These are phyloP conservation scores for Macrobrachium rosenbergii DNA, from an alignment of 1,140 invertebrate species.

Conservation along the genomic window DNA sequence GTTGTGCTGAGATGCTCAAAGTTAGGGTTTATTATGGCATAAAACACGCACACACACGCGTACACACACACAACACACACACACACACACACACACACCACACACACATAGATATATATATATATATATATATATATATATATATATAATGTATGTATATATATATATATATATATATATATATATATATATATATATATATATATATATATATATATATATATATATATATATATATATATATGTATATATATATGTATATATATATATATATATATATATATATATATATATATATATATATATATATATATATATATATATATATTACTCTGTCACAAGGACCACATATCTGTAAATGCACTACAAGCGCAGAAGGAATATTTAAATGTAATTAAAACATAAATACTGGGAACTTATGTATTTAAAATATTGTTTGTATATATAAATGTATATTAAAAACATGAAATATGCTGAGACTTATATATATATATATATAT, in stretches of 20 bases:
- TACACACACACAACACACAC: not conserved
- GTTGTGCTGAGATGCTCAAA: no score
- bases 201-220: not conserved
- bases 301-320: not conserved
- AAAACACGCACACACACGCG: no score
- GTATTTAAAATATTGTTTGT: no score
- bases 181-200: not conserved
- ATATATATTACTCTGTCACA: not conserved
- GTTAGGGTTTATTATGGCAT: no score
- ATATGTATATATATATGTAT: not conserved
- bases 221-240: not conserved
- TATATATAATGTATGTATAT: not conserved
- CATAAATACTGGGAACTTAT: no score
- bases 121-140: not conserved
- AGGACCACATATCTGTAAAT: no score
- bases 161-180: not conserved
- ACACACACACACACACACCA: not conserved
- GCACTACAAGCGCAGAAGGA: no score
- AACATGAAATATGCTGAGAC: no score
- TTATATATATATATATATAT: no score
- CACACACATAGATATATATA: not conserved
- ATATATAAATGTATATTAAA: no score
- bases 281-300: slow-evolving; percentile 10
- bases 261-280: not conserved
- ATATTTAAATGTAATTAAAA: no score